Base-by-base conservation (phyloP, 23 tunicate species). In the Botrylloides violaceus region DNA sequence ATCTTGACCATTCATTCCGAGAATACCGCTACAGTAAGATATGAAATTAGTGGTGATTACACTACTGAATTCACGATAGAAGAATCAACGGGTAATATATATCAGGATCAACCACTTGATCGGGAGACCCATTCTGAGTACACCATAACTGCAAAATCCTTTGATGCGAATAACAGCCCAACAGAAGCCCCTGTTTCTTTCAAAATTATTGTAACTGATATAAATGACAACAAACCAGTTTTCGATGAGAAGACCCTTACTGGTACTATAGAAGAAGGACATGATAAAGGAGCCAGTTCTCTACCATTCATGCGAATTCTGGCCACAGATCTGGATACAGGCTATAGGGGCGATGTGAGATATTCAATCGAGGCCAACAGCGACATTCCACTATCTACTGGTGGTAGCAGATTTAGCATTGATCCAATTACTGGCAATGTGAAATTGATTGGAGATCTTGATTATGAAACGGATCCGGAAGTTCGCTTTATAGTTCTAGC, bases 191-290 rank as follows among this genome's bases (percentile, higher is more conserved):
- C 73, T 4, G 33, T 34, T 2, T 53, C 56, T 4, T 5, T 87
- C 33, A 0, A 15, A 28, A 76, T 87, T 12, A 31, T 7, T 15
- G 85, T 90, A 1, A 3, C 23, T 1, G 97, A 90, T 66, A 56
- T 50, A 28, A 90, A 90, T 47, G 97, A 90, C 48, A 73, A 78
- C 32, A 6, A 39, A 4, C 97, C 97, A 4, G 72, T 73, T 2
- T 90, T 90, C 78, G 81, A 66, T 26, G 22, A 26, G 1, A 5
- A 49, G 1, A 36, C 81, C 22, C 35, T 90, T 33, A 3, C 0
- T 25, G 97, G 90, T 34, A 47, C 55, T 12, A 81, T 83, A 1
- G 58, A 18, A 47, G 97, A 90, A 74, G 26, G 29, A 55, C 43
- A 68, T 22, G 57, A n/a, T 1, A 36, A 9, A 20, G 43, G 49